Evolutionary conservation across 2,888 invertebrate species (phyloP), one percentile per base, ranked within the genome.

Genomic region (Urechis unicinctus): DNA sequence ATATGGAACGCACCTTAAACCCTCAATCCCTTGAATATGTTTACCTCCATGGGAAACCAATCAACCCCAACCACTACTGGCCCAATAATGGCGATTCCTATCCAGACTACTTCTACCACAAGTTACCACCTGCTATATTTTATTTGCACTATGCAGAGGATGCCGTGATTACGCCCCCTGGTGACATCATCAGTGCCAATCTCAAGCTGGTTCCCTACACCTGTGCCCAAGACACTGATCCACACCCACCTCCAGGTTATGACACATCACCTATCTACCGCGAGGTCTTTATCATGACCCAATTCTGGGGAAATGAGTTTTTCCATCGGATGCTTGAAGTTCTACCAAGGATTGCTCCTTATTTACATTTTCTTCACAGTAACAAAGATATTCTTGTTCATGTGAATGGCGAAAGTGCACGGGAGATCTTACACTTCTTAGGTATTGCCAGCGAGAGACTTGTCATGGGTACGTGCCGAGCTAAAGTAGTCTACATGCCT

Each of bases 261-360:
- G 45, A 28, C 13, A 21, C 45, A 6, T 29, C 56, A 1, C 55
- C 56, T 1, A 50, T 63, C 3, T 65, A 62, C 48, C 45, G 42
- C 9, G 62, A 63, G 25, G 64, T 65, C 4, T 64, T 65, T 47
- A 51, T 62, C n/a, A 51, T 64, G 24, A 61, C 57, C 3, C 61
- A 61, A 49, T 57, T 52, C 48, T 65, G 63, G 63, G 61, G 62
- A 6, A 53, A 21, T 6, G 50, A 29, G 5, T 61, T 55, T 52
- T 65, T 62, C 26, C 65, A 65, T 46, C 56, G 57, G 29, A 53
- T 56, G 57, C 25, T 62, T 24, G 65, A 65, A 30, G 52, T 50
- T 9, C 22, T 64, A 41, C 63, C 65, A 2, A 45, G 65, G 17
- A 29, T 64, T 22, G 61, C 62, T 2, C 59, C 63, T 0, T 64